A percentile compares a stretch with the other conserved stretches of the same genome.
Conservation (phyloP, 1,140 invertebrate species). For the Psix sp. region DNA sequence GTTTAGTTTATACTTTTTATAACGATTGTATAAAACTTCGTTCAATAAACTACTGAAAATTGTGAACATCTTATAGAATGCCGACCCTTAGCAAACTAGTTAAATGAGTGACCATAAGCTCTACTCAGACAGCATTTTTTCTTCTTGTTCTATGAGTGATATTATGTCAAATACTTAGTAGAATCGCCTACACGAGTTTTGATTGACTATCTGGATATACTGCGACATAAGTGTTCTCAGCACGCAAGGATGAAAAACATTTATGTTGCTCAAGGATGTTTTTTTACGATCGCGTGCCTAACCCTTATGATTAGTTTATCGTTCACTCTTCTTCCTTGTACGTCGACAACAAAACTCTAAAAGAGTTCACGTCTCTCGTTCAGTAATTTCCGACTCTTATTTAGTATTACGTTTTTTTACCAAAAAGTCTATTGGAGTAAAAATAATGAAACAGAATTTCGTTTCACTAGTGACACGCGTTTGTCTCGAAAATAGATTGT, state of each 20-base stretch:
- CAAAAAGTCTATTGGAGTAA: not conserved
- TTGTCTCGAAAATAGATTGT: too few species aligned
- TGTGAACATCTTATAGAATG: too few species aligned
- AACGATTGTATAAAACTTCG: too few species aligned
- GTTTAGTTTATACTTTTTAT: too few species aligned
- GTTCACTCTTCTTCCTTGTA: slow-evolving; percentile 31
- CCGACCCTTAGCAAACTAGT: too few species aligned
- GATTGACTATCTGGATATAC: slow-evolving; percentile 54
- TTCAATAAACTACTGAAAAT: too few species aligned
- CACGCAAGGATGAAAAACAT: slow-evolving; percentile 53
- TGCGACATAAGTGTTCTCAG: slow-evolving; percentile 39
- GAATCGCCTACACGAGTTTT: slow-evolving; percentile 51
- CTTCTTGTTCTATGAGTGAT: slow-evolving; percentile 30
- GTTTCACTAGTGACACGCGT: too few species aligned
- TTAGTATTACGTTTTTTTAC: not conserved
- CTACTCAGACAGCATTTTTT: slow-evolving; percentile 5
- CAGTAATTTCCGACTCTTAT: slow-evolving; percentile 9
- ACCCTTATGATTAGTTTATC: slow-evolving; percentile 48
- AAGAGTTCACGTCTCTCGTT: slow-evolving; percentile 14
- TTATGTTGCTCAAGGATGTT: slow-evolving; percentile 41
- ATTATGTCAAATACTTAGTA: slow-evolving; percentile 28
- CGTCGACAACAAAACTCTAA: slow-evolving; percentile 24
- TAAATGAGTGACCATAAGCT: too few species aligned
- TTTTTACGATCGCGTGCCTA: slow-evolving; percentile 50
- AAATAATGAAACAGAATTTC: slow-evolving; percentile 9